Conservation (phyloP, 2,888 invertebrate species). For the Catocala fraxini region DNA sequence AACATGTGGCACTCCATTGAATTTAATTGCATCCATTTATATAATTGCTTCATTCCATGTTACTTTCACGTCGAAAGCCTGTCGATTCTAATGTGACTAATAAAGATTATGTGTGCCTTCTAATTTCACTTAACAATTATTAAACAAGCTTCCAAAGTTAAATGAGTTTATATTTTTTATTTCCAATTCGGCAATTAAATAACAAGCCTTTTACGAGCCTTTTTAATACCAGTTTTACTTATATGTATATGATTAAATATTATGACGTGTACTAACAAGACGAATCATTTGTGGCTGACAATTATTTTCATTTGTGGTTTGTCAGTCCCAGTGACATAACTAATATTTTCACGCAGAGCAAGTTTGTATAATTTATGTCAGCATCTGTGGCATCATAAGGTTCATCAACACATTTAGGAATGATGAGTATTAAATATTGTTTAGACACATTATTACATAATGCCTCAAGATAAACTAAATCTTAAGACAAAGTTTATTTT, state of each 20-base stretch:
- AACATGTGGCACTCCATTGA: constrained; percentile 77
- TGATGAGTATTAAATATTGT: too few species aligned
- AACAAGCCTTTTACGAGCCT: constrained; percentile 40
- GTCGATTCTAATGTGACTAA: constrained; percentile 76
- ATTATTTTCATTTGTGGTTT: neutral
- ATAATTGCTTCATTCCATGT: constrained; percentile 80
- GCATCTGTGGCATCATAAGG: too few species aligned
- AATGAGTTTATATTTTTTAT: constrained; percentile 60
- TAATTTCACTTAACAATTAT: constrained; percentile 66
- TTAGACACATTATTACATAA: too few species aligned
- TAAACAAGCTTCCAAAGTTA: constrained; percentile 65
- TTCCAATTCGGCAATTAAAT: constrained; percentile 52
- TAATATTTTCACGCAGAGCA: too few species aligned
- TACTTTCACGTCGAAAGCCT: constrained; percentile 77
- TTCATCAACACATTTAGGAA: too few species aligned
- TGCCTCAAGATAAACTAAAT: too few species aligned
- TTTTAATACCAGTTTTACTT: constrained; percentile 31
- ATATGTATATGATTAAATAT: constrained; percentile 25
- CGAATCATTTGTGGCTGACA: neutral
- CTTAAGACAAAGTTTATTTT: too few species aligned
- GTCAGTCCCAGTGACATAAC: too few species aligned
- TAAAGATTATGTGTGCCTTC: constrained; percentile 74
- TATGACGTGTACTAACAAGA: neutral
- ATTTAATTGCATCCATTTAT: constrained; percentile 83
- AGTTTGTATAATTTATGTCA: too few species aligned